Base-by-base conservation (phyloP, 1,140 invertebrate genomes). In the Eumaeus atala region DNA sequence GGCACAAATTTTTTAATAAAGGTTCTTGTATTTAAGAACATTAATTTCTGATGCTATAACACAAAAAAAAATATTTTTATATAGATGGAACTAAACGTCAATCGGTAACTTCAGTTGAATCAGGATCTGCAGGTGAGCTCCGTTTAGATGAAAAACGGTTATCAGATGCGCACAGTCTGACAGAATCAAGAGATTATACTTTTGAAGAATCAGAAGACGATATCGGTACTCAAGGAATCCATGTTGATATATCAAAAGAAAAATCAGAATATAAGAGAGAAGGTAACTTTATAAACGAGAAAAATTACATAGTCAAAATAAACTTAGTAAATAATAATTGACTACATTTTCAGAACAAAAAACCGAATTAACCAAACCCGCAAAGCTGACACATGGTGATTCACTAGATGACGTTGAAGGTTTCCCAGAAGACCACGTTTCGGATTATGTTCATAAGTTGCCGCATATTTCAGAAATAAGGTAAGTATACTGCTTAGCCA, bases 131-230 rank as follows among this genome's bases (percentile, higher is more conserved):
- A 12, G 68, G 71, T 59, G 82, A 87, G 52, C 66, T 87, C 21
- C 74, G 82, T 9, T 57, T 85, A 54, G 77, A 78, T 58, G 85
- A 87, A 54, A 88, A 88, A 64, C 66, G 87, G 11, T 63, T 80
- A 10, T 88, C 86, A 35, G 87, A 88, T 66, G 86, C 85, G 51
- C 78, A 83, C 36, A 88, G 86, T 61, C 56, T 88, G 12, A 87
- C 86, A 51, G 86, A 88, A 64, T 88, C 87, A 0, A 77, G 77
- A 64, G 87, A 88, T 63, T 88, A 88, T 56, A 88, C 87, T 2
- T 88, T 88, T 62, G 87, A 88, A 66, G 87, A 88, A 67, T 88
- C 87, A 4, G 87, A 88, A 74, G 87, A 88, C 56, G 86, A 87
- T 55, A 87, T 88, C 52, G 74, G 68, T 44, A 76, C 78, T 9